Evolutionary conservation across 1,140 invertebrate species (phyloP), one percentile per base, ranked within the genome.

Genomic region (Eriosoma lanigerum): DNA sequence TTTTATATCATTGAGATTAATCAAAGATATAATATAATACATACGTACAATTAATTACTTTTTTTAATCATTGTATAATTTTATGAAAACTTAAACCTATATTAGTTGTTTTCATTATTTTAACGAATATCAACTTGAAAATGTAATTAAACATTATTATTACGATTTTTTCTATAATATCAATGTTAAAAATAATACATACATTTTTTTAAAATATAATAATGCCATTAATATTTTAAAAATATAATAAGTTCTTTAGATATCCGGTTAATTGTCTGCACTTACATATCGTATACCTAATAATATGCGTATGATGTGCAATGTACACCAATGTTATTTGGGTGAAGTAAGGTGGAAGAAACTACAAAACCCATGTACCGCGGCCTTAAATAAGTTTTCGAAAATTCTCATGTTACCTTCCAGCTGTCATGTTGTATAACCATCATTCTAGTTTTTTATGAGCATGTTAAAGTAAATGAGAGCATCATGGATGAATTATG

Each of bases 321-420:
- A 75, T 75, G 72, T 44, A 56, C 52, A 54, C 72, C 52, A 56
- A 73, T 38, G 26, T 58, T 15, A 38, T 75, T 75, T 58, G 72
- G 72, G 72, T 75, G 72, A 56, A 75, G 26, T 56, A 58, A 75
- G 32, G 72, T 58, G 52, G 72, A 75, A 76, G 52, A 76, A 76
- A 76, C 72, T 38, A 76, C 72, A 76, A 76, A 76, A 76, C 50
- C 72, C 72, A 44, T 76, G 72, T 76, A 76, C 68, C 68, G 68
- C 68, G n/a, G 48, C 44, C 68, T 52, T 38, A 44, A 38, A 76
- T 58, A 56, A 29, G 54, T 76, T 76, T 38, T 76, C 44, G 13
- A 56, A 76, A 58, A 76, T 32, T 76, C 72, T 76, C 72, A 76
- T 58, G 32, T 76, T 76, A 76, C 72, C 72, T 76, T 76, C 44